Conservation (phyloP, 35 echinoderm and acorn worm species). For the Diadema setosum region DNA sequence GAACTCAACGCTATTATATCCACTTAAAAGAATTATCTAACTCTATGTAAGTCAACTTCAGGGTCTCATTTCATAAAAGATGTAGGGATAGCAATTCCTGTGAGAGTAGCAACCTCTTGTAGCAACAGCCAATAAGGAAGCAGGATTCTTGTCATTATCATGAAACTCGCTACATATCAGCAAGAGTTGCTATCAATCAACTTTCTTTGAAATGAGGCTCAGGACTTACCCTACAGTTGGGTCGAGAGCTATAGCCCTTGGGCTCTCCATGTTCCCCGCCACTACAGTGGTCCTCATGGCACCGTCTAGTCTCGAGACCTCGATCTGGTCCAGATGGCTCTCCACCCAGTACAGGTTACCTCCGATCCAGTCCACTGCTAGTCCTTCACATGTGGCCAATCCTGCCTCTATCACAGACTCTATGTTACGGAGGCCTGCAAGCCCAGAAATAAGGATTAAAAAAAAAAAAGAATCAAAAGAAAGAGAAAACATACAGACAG, state of each 20-base stretch:
- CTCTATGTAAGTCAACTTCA: too few relatives aligned
- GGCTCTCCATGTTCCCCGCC: slow-evolving; percentile 81
- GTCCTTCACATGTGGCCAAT: slow-evolving; percentile 76
- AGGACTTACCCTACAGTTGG: slow-evolving; percentile 75
- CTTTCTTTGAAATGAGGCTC: too few relatives aligned
- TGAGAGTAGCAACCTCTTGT: too few relatives aligned
- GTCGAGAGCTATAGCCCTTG: slow-evolving; percentile 83
- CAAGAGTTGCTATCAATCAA: too few relatives aligned
- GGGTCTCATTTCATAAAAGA: too few relatives aligned
- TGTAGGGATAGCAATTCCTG: too few relatives aligned
- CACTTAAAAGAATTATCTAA: too few relatives aligned
- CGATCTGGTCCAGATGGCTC: slow-evolving; percentile 95
- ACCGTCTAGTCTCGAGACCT: slow-evolving; percentile 69
- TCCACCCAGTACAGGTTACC: slow-evolving; percentile 97
- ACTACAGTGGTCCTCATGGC: slow-evolving; percentile 76
- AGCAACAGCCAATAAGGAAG: too few relatives aligned
- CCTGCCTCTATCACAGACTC: slow-evolving; percentile 66
- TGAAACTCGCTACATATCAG: too few relatives aligned
- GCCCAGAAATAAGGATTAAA: neutral
- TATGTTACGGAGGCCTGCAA: slow-evolving; percentile 61
- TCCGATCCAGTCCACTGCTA: slow-evolving; percentile 95
- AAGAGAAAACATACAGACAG: too few relatives aligned
- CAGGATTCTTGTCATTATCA: too few relatives aligned
- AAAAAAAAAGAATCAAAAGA: neutral
- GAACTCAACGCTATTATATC: too few relatives aligned